Evolutionary conservation across 2,113 vertebrate species (phyloP).

Genomic region (Myotis yumanensis): DNA sequence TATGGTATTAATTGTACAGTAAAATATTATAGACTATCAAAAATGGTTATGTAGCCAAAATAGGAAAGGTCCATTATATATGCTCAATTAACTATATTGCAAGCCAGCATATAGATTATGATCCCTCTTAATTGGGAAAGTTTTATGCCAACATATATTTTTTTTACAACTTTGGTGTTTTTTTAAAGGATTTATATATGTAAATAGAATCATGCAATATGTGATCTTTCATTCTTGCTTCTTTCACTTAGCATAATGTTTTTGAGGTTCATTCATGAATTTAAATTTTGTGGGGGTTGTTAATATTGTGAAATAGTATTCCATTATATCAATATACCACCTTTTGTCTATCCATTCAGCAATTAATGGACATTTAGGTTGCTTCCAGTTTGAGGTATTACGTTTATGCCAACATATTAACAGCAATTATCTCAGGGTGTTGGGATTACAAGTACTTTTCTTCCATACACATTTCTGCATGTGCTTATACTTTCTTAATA

Average conservation of each 20-base stretch:
- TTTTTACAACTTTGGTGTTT: neutral
- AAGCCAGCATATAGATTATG: neutral
- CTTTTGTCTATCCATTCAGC: neutral
- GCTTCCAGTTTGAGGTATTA: neutral
- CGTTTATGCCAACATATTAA: neutral
- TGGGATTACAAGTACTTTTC: neutral
- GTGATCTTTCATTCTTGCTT: neutral
- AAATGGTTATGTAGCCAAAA: neutral
- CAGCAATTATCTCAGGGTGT: neutral
- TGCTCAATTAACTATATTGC: neutral
- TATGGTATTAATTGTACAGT: neutral
- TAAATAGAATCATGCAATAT: neutral
- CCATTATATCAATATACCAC: neutral
- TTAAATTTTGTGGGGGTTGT: neutral
- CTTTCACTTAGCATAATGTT: neutral
- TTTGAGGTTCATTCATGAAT: neutral
- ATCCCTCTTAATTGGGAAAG: neutral
- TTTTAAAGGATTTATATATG: neutral
- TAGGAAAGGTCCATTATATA: neutral
- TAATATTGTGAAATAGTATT: neutral
- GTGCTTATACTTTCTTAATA: neutral
- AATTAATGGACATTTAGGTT: neutral
- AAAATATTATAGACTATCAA: neutral
- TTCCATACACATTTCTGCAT: neutral
- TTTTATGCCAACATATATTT: neutral